Evolutionary conservation across 2,797 vertebrate species (phyloP).

Genomic region (Buceros bicornis): DNA sequence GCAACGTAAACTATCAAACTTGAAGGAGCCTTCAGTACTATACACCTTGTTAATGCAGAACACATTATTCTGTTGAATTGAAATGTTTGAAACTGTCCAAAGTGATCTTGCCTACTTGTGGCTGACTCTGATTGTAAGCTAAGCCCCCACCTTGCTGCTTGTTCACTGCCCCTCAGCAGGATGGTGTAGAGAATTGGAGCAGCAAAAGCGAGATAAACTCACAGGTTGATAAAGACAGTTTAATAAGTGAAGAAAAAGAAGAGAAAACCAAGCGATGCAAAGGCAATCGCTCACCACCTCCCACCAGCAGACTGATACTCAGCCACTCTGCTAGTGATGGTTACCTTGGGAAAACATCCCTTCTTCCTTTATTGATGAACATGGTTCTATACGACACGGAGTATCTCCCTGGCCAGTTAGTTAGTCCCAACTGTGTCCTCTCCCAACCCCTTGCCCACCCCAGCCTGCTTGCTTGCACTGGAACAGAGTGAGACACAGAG

Average conservation of each 20-base stretch:
- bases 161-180: rapidly evolving
- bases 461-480: background rate
- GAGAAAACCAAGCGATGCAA: background rate
- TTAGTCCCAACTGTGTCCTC: too few relatives aligned
- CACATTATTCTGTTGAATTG: background rate
- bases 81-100: background rate
- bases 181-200: background rate
- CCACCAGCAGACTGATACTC: background rate
- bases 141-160: background rate
- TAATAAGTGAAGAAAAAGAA: background rate
- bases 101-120: background rate
- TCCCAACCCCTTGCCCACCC: too few relatives aligned
- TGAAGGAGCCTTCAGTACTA: background rate
- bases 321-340: background rate
- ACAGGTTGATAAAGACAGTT: background rate
- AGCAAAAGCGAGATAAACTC: background rate
- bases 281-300: background rate
- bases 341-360: background rate
- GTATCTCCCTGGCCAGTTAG: background rate
- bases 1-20: background rate
- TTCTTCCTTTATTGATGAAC: background rate
- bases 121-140: background rate
- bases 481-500: background rate
- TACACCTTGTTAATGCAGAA: background rate
- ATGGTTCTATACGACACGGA: background rate